Base-by-base conservation (phyloP, 2,797 vertebrate genomes). In the Sylvilagus floridanus region DNA sequence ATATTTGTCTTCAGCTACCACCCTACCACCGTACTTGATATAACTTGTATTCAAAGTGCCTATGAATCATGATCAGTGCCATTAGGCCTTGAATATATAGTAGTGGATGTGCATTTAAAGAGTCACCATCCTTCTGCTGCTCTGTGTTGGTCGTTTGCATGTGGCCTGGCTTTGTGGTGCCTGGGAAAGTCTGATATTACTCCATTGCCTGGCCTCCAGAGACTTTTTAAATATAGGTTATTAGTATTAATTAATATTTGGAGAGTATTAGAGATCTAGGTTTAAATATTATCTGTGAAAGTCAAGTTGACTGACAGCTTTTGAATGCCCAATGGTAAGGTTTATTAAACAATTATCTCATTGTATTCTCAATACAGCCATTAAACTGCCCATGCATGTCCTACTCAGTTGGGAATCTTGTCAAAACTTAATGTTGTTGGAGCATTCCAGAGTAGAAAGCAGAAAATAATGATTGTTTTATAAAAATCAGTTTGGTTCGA, bases 251-350 rank as follows among this genome's bases (percentile, higher is more conserved):
- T 72, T 93, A 94, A 94, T 96, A 63, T 95, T 89, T 78, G 91
- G 37, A 37, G 19, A 63, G 21, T 90, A 93, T 96, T 84, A 93
- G 68, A 86, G 79, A 91, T 72, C 78, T 77, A 75, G 26, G 83
- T 94, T 95, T 93, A 32, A 90, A 83, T 88, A 57, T 62, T 71
- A 35, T 79, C 69, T 81, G 17, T 91, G n/a, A 85, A 96, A 94
- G n/a, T 13, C 28, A 93, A 68, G 24, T 37, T 91, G 69, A 94
- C 16, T 69, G 97, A 85, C 72, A 73, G 60, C 37, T 90, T 90
- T 72, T 71, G 83, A 82, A 75, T 91, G 35, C 81, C 50, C 14
- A 26, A 21, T 63, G 28, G 42, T 69, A 85, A 95, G 42, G 26
- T 73, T 92, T 76, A 42, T 68, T 76, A 91, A 88, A 94, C 82